phyloP scores from a whole-genome alignment of 2,797 vertebrate species.

The Alauda arvensis region DNA sequence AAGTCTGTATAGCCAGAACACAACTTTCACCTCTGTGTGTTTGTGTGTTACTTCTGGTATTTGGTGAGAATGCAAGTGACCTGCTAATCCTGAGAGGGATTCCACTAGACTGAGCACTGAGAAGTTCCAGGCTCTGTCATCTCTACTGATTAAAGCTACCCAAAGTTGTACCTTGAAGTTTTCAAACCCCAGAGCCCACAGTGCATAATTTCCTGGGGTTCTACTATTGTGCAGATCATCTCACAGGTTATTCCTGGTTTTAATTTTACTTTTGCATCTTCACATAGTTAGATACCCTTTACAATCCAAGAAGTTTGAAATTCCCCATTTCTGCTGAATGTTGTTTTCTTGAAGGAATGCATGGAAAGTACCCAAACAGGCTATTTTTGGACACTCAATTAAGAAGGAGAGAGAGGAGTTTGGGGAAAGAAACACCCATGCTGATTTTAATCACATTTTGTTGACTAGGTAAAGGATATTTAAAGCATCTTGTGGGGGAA shows the following conservation, averaged over 20 bases:
- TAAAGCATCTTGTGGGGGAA: neutral
- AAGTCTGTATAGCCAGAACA: neutral
- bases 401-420: neutral
- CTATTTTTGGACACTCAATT: neutral
- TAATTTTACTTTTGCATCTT: neutral
- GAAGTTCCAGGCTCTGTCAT: neutral
- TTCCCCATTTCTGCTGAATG: neutral
- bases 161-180: neutral
- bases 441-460: slow-evolving; percentile 34
- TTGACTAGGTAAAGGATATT: slow-evolving; percentile 27
- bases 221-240: neutral
- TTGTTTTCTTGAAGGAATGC: neutral
- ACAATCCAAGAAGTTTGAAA: neutral
- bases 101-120: neutral
- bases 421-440: neutral
- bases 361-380: neutral
- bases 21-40: neutral
- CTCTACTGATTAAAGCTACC: neutral
- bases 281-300: neutral
- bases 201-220: neutral
- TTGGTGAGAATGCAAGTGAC: neutral
- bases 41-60: neutral
- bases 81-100: neutral
- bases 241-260: neutral
- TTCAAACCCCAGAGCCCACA: neutral